A percentile compares a stretch with the other conserved stretches of the same genome.
These are phyloP conservation scores for Nemurella pictetii DNA, from an alignment of 2,888 invertebrate species.

Conservation along the genomic window DNA sequence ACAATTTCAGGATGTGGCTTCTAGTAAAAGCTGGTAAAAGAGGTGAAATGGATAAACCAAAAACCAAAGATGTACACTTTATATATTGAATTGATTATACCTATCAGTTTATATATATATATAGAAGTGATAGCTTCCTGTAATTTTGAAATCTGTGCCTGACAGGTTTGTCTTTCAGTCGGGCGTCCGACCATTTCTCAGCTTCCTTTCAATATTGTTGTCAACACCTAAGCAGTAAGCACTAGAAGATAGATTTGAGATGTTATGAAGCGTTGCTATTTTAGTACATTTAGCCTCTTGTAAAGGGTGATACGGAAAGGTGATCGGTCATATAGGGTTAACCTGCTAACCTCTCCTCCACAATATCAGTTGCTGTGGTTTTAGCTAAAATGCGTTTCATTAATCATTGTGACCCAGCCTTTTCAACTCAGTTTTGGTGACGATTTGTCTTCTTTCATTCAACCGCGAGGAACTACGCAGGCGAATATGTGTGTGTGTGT, in stretches of 20 bases:
- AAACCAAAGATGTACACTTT: background rate
- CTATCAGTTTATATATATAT: background rate
- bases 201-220: slow-evolving; percentile 10
- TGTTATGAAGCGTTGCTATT: slow-evolving; percentile 3
- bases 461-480: background rate
- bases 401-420: slow-evolving; percentile 37
- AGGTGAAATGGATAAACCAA: background rate
- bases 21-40: background rate
- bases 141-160: slow-evolving; percentile 25
- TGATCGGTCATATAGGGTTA: slow-evolving; percentile 24
- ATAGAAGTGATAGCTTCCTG: slow-evolving; percentile 4
- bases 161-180: slow-evolving; percentile 22
- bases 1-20: slow-evolving; percentile 26
- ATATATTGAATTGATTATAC: slow-evolving; percentile 18
- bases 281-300: slow-evolving; percentile 8
- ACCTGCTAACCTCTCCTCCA: background rate
- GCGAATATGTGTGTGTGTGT: slow-evolving; percentile 7
- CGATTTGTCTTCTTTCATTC: slow-evolving; percentile 39
- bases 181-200: background rate
- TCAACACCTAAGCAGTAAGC: background rate
- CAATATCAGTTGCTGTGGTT: slow-evolving; percentile 13
- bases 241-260: slow-evolving; percentile 3
- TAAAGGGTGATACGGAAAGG: background rate
- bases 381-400: slow-evolving; percentile 32
- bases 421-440: slow-evolving; percentile 39